These are phyloP conservation scores for Lithosia quadra DNA, from an alignment of 2,888 invertebrate species.

Conservation along the genomic window DNA sequence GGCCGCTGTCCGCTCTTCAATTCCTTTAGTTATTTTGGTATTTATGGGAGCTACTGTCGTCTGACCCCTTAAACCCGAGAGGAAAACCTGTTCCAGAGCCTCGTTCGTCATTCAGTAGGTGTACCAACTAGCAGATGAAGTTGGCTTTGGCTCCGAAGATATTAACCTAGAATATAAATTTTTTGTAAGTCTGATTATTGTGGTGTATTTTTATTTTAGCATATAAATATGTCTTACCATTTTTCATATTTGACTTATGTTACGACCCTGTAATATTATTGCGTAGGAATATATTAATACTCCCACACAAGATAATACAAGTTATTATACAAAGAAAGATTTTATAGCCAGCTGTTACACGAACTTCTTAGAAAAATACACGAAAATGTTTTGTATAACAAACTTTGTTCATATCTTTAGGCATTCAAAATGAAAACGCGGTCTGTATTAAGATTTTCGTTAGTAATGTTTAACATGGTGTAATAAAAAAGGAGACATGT, in stretches of 20 bases:
- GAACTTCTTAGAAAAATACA: constrained; percentile 16
- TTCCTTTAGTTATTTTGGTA: too few species aligned
- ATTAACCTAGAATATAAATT: too few species aligned
- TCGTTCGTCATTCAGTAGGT: too few species aligned
- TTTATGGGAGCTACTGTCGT: too few species aligned
- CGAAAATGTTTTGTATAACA: constrained; percentile 12
- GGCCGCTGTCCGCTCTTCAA: too few species aligned
- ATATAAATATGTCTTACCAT: neutral
- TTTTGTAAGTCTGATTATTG: too few species aligned
- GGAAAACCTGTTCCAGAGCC: too few species aligned
- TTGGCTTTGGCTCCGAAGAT: too few species aligned
- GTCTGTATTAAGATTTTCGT: neutral
- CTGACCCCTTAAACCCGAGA: too few species aligned
- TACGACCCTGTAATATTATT: neutral
- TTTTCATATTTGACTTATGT: neutral
- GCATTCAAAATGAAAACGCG: constrained; percentile 8
- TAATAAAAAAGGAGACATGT: neutral
- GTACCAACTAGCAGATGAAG: too few species aligned
- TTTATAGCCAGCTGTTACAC: constrained; percentile 16
- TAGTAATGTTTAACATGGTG: neutral
- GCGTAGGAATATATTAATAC: constrained; percentile 1
- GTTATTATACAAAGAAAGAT: constrained; percentile 3
- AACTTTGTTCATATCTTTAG: constrained; percentile 18
- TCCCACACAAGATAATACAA: neutral
- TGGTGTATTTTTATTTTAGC: too few species aligned